These are phyloP conservation scores for Acyrthosiphon pisum DNA, from an alignment of 1,140 invertebrate species.

Conservation along the genomic window DNA sequence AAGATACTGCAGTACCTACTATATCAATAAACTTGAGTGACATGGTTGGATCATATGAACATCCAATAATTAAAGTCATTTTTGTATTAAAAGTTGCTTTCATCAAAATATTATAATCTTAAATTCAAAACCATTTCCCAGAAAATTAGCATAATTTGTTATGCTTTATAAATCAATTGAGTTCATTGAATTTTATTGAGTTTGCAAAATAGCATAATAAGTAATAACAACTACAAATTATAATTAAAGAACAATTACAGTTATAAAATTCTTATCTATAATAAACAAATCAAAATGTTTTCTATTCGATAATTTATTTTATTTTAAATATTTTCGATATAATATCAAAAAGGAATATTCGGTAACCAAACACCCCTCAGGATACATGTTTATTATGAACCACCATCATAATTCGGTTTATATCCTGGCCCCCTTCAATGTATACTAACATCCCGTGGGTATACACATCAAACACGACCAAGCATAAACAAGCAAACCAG, in stretches of 20 bases:
- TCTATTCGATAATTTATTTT: not conserved
- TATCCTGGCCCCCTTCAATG: not conserved
- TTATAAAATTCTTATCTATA: not conserved
- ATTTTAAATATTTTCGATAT: not conserved
- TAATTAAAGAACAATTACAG: not conserved
- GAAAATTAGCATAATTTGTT: not conserved
- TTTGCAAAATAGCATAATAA: too few species aligned
- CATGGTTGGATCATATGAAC: too few species aligned
- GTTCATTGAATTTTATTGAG: too few species aligned
- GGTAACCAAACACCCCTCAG: not conserved
- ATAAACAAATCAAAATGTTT: not conserved
- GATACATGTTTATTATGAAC: constrained; percentile 17
- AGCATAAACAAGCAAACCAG: constrained; percentile 8
- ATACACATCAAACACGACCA: constrained; percentile 12
- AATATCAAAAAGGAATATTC: constrained; percentile 13
- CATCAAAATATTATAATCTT: not conserved
- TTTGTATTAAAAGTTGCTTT: not conserved
- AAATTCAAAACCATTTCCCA: not conserved
- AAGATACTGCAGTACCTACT: not conserved
- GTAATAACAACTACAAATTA: not conserved
- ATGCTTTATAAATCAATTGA: not conserved
- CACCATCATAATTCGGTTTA: constrained; percentile 4
- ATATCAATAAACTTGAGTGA: too few species aligned
- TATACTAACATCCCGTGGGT: constrained; percentile 7
- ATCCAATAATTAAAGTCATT: not conserved